Conservation (phyloP, 2,797 vertebrate species). For the Mormyrus hasselquistii region DNA sequence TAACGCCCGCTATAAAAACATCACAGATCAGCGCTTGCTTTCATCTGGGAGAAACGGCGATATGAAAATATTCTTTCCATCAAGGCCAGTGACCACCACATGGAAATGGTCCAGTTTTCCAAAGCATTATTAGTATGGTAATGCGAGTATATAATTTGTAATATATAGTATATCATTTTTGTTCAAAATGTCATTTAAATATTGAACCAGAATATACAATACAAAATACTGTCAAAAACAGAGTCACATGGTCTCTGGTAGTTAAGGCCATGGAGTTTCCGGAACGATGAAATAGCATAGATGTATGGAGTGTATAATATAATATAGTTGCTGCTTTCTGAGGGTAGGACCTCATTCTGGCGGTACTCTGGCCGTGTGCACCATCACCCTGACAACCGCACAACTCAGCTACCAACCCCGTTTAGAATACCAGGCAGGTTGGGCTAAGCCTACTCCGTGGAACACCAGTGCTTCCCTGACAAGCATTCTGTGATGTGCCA, state of each 20-base stretch:
- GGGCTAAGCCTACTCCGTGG: neutral
- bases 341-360: neutral
- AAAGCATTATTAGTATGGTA: neutral
- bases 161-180: neutral
- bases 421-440: neutral
- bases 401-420: neutral
- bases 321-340: neutral
- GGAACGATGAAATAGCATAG: neutral
- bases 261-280: neutral
- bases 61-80: slow-evolving; percentile 4
- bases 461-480: neutral
- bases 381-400: neutral
- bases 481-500: neutral
- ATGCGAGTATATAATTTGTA: neutral
- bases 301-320: neutral
- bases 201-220: neutral
- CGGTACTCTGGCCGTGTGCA: neutral
- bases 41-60: neutral
- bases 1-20: neutral
- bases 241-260: neutral
- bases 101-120: neutral
- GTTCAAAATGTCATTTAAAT: neutral
- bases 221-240: neutral
- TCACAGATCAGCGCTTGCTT: neutral
- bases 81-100: neutral